Conservation (phyloP, 2,797 vertebrate species). For the Hippopotamyrus pictus region DNA sequence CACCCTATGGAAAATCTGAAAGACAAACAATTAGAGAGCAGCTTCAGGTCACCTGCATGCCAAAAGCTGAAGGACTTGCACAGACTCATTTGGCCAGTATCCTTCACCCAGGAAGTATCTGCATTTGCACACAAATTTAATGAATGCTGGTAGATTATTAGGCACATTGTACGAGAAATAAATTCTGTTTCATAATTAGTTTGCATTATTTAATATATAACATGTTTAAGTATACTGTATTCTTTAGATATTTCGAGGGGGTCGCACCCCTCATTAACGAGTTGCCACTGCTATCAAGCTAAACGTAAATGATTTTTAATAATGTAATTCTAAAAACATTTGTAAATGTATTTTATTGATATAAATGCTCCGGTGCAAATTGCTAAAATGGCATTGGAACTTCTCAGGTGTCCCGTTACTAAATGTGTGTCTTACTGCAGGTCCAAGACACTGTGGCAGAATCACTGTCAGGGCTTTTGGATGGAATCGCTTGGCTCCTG, state of each 20-base stretch:
- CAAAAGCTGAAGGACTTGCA: not conserved
- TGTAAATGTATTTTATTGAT: not conserved
- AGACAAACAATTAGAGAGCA: not conserved
- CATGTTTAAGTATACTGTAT: not conserved
- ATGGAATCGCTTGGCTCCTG: conserved; percentile 82
- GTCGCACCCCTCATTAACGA: not conserved
- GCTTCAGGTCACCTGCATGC: not conserved
- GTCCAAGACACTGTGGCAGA: conserved; percentile 79
- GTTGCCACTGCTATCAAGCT: not conserved
- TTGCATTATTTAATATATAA: not conserved
- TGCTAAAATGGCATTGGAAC: not conserved
- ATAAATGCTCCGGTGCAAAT: not conserved
- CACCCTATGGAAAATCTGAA: not conserved
- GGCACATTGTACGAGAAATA: not conserved
- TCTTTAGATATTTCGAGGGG: not conserved
- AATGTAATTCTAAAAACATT: not conserved
- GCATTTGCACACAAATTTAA: not conserved
- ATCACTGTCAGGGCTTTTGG: conserved; percentile 72
- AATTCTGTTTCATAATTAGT: not conserved
- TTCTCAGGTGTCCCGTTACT: not conserved
- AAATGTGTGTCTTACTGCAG: conserved; percentile 46
- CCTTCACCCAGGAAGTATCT: not conserved
- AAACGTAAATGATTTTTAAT: not conserved
- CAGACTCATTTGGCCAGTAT: not conserved
- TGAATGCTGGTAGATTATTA: not conserved